Percentiles rank a stretch among this genome's conserved stretches.
phyloP scores from a whole-genome alignment of 2,113 vertebrate genomes.

The Lipophrys pholis region DNA sequence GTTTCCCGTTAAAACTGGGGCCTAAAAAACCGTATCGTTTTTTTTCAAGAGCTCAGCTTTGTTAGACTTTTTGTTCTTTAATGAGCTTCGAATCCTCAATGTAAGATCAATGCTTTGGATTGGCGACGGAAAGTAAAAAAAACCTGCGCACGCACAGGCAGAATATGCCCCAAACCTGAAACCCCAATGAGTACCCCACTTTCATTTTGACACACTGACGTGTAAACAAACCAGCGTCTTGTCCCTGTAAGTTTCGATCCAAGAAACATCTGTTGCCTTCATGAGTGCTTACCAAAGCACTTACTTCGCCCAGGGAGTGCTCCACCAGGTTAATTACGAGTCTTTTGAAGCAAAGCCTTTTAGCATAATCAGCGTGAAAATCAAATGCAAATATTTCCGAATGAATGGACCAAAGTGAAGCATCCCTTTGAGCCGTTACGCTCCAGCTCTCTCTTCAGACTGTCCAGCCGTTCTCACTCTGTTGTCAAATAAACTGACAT shows the following conservation, averaged over 20 bases:
- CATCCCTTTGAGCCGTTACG: constrained; percentile 19
- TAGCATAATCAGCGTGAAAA: constrained; percentile 41
- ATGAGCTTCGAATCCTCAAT: too few relatives aligned
- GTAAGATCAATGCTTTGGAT: too few relatives aligned
- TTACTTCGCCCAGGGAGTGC: background rate
- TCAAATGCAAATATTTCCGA: constrained; percentile 29
- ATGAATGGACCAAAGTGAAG: constrained; percentile 16
- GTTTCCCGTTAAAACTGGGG: too few relatives aligned
- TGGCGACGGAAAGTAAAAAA: too few relatives aligned
- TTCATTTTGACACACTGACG: too few relatives aligned
- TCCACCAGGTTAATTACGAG: constrained; percentile 43
- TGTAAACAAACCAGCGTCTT: constrained; percentile 7
- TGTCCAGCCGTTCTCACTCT: background rate
- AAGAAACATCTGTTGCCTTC: constrained; percentile 36
- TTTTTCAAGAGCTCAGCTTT: too few relatives aligned
- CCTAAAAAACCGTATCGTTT: too few relatives aligned
- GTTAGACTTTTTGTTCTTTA: too few relatives aligned
- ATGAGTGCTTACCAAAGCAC: constrained; percentile 24
- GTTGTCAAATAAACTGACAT: constrained; percentile 4
- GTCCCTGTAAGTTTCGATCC: background rate
- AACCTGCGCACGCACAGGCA: too few relatives aligned
- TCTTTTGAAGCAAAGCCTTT: constrained; percentile 61
- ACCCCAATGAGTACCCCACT: too few relatives aligned
- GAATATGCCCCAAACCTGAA: too few relatives aligned
- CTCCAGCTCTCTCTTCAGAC: constrained; percentile 11